phyloP scores from a whole-genome alignment of 2,113 vertebrate genomes.

The Macquaria ambigua region DNA sequence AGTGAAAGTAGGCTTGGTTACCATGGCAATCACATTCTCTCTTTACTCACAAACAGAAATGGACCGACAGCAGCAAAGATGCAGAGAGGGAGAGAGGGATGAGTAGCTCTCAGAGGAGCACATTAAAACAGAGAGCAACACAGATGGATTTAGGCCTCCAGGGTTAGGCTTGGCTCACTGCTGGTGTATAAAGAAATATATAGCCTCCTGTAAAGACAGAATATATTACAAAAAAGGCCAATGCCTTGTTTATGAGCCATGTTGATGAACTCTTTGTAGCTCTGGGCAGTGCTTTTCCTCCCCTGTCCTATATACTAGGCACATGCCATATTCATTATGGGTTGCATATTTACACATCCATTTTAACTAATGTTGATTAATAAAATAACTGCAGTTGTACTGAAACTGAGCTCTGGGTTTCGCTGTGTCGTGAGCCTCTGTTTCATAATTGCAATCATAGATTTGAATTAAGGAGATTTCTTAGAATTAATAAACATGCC shows the following conservation, averaged over 20 bases:
- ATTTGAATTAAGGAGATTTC: not conserved
- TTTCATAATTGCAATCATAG: not conserved
- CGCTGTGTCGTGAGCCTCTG: not conserved
- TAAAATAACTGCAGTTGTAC: not conserved
- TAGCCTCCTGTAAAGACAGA: constrained; percentile 58
- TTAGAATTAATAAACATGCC: not conserved
- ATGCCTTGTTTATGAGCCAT: constrained; percentile 55
- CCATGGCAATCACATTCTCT: constrained; percentile 67
- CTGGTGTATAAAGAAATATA: constrained; percentile 66
- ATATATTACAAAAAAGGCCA: constrained; percentile 48
- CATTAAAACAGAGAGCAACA: constrained; percentile 75
- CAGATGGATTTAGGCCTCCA: constrained; percentile 70
- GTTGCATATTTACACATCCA: not conserved
- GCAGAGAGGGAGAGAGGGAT: constrained; percentile 47
- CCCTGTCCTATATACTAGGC: constrained; percentile 3
- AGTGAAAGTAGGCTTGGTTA: constrained; percentile 52
- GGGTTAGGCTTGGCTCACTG: constrained; percentile 66
- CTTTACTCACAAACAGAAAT: constrained; percentile 48
- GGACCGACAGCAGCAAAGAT: constrained; percentile 56
- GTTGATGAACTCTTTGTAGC: constrained; percentile 46
- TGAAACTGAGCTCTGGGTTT: not conserved
- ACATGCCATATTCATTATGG: constrained; percentile 8
- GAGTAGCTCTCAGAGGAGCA: constrained; percentile 74
- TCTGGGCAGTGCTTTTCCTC: constrained; percentile 8
- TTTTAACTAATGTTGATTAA: not conserved